Percentiles rank a stretch among this genome's conserved stretches.
phyloP scores from a whole-genome alignment of 2,113 vertebrate species.

The Meles meles region DNA sequence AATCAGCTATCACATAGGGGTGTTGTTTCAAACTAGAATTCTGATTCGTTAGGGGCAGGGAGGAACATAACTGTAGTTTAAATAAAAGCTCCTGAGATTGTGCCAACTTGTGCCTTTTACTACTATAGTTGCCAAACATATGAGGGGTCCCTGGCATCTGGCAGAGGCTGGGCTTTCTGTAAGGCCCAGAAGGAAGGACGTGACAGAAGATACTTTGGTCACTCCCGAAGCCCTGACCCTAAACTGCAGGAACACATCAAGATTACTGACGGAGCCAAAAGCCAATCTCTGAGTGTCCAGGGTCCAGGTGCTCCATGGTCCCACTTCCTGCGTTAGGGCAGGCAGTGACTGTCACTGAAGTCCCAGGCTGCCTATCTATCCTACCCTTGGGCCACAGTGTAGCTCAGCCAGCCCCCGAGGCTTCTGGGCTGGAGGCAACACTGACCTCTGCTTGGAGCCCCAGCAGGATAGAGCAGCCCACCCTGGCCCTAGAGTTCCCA shows the following conservation, averaged over 20 bases:
- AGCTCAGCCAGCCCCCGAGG: not conserved
- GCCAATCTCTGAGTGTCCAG: not conserved
- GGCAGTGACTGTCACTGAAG: not conserved
- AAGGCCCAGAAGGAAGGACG: not conserved
- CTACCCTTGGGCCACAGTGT: not conserved
- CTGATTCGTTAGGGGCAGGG: not conserved
- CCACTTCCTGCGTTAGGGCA: not conserved
- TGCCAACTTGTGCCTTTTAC: not conserved
- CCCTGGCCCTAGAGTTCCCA: not conserved
- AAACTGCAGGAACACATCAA: not conserved
- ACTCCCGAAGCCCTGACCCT: not conserved
- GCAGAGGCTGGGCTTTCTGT: not conserved
- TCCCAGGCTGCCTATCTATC: not conserved
- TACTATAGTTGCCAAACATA: not conserved
- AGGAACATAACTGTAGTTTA: not conserved
- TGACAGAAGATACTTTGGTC: not conserved
- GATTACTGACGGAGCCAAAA: not conserved
- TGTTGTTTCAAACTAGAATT: not conserved
- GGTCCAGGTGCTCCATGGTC: not conserved
- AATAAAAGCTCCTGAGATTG: not conserved
- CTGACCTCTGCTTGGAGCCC: not conserved
- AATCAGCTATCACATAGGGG: not conserved
- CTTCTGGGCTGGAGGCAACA: not conserved
- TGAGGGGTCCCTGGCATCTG: not conserved
- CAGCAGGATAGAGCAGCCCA: not conserved